Evolutionary conservation across 2,113 vertebrate genomes (phyloP), one percentile per base, ranked within the genome.

Genomic region (Edolisoma coerulescens): DNA sequence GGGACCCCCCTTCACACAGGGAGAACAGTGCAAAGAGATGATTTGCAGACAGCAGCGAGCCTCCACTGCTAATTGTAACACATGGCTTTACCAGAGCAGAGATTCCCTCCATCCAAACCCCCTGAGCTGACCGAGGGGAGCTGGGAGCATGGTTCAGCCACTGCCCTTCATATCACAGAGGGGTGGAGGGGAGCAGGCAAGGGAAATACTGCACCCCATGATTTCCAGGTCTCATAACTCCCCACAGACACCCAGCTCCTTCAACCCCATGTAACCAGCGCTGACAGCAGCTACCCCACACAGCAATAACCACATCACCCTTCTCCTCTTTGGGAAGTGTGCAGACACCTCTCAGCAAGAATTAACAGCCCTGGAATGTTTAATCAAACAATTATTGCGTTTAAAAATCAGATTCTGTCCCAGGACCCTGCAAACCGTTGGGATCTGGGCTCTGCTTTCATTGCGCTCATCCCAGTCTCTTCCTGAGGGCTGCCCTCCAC

Each of bases 261-360:
- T 54, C 73, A 67, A 14, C 22, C 30, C 22, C 30, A 32, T 0
- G 0, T 17, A 41, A 14, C 24, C 45, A 69, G 17, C 4, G 1
- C 57, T 68, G 49, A 32, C 35, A 73, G 12, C 52, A 80, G 24
- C 54, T 35, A 37, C 27, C 42, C 49, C 13, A 15, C 13, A 3
- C 13, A 70, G 13, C 30, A 17, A 7, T 7, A 63, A 80, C n/a
- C 19, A 49, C 12, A 49, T 59, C 30, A 13, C 4, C 5, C 16
- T 41, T 56, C n/a, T 81, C 26, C 26, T 73, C 35, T 63, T 6
- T 10, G 5, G 65, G 60, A 90, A 77, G 14, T 0, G 1, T 16
- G 11, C 74, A 88, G 67, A 14, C n/a, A 65, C 28, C 22, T 39
- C 63, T 85, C 52, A 82, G 32, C 10, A 85, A 64, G 39, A 79